A percentile compares a stretch with the other conserved stretches of the same genome.
Evolutionary conservation across 2,113 vertebrate species (phyloP).

Genomic region (Austrofundulus limnaeus): DNA sequence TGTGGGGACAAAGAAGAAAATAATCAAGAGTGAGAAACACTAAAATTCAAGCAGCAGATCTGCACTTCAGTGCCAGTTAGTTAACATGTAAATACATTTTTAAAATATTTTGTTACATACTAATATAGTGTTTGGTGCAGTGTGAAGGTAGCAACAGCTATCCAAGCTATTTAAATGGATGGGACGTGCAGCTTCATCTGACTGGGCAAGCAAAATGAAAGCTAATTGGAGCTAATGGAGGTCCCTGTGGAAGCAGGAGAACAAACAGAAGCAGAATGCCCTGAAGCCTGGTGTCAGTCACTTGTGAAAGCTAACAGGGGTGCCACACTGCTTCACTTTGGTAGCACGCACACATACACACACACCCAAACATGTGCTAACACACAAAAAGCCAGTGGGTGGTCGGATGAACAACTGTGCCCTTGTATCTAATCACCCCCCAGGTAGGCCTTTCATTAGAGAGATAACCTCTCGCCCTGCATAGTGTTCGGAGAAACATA

Average conservation of each 20-base stretch:
- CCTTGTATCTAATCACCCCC: slow-evolving; percentile 58
- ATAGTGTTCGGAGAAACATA: slow-evolving; percentile 42
- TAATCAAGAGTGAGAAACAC: slow-evolving; percentile 3
- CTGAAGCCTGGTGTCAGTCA: slow-evolving; percentile 74
- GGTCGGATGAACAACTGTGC: slow-evolving; percentile 60
- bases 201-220: slow-evolving; percentile 58
- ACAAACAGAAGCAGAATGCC: slow-evolving; percentile 75
- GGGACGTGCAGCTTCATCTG: slow-evolving; percentile 55
- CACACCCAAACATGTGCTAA: slow-evolving; percentile 33
- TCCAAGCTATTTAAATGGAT: slow-evolving; percentile 44
- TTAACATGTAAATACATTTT: neutral
- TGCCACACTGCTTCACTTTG: slow-evolving; percentile 36
- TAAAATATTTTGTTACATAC: neutral
- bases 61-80: neutral
- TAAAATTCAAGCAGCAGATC: neutral
- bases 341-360: slow-evolving; percentile 26
- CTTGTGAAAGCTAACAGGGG: slow-evolving; percentile 57
- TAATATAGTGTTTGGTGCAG: slow-evolving; percentile 1
- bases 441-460: slow-evolving; percentile 59
- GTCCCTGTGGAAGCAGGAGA: slow-evolving; percentile 69
- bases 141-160: slow-evolving; percentile 13
- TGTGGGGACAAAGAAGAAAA: slow-evolving; percentile 51
- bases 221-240: slow-evolving; percentile 78
- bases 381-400: slow-evolving; percentile 44
- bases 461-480: slow-evolving; percentile 44